phyloP scores from a whole-genome alignment of 2,888 invertebrate genomes.

The Siphlonurus alternatus region DNA sequence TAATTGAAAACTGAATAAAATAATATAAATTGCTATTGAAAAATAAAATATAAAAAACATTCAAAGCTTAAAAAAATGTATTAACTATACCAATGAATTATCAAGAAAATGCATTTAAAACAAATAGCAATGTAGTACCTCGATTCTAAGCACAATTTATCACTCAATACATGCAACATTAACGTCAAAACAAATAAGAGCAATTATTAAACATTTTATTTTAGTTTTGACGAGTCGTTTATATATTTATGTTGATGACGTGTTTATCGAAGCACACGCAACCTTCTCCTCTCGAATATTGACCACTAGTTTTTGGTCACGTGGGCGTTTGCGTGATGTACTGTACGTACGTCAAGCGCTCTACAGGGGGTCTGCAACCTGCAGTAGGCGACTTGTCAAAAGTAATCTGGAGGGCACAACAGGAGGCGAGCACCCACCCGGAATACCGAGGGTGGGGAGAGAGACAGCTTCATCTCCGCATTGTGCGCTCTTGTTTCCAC shows the following conservation, averaged over 20 bases:
- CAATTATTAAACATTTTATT: no score
- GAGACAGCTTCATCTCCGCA: not conserved
- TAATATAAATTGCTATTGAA: no score
- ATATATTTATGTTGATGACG: not conserved
- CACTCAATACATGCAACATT: no score
- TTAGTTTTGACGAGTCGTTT: not conserved
- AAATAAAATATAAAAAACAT: no score
- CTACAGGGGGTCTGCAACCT: not conserved
- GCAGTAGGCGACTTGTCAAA: not conserved
- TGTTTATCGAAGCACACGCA: not conserved
- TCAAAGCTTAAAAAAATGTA: no score
- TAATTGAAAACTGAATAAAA: no score
- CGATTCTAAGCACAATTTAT: no score
- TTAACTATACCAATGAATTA: no score
- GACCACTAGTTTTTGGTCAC: not conserved
- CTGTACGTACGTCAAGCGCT: not conserved
- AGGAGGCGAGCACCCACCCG: not conserved
- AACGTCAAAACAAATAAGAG: no score
- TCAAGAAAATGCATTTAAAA: no score
- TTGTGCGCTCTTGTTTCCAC: not conserved
- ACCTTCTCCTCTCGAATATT: not conserved
- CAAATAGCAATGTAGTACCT: no score
- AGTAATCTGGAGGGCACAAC: slow-evolving; percentile 1
- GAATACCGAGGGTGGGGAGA: not conserved
- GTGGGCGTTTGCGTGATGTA: not conserved